These are phyloP conservation scores for Protaetia brevitarsis DNA, from an alignment of 1,140 invertebrate genomes.

Conservation along the genomic window DNA sequence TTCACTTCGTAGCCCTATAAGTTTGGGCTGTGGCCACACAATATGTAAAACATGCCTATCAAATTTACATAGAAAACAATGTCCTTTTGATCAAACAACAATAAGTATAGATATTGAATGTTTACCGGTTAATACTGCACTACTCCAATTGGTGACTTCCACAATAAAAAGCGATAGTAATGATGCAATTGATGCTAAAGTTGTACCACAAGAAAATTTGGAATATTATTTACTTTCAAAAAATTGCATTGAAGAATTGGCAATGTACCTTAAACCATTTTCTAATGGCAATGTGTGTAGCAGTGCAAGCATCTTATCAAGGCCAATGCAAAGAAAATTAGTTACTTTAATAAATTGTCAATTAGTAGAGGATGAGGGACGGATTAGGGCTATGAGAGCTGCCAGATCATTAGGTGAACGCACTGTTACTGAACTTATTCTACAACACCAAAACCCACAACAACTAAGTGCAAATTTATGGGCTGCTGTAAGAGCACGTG, in stretches of 20 bases:
- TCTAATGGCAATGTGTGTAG: constrained; percentile 42
- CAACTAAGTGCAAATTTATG: constrained; percentile 91
- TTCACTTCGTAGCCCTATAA: constrained; percentile 78
- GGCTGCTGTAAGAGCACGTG: constrained; percentile 93
- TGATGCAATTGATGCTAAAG: constrained; percentile 49
- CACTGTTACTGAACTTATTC: constrained; percentile 90
- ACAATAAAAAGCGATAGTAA: constrained; percentile 39
- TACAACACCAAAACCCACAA: constrained; percentile 92
- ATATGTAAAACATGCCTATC: constrained; percentile 86
- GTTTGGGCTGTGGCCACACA: constrained; percentile 89
- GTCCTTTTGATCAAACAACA: constrained; percentile 85
- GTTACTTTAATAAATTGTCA: constrained; percentile 91
- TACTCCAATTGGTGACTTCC: constrained; percentile 78
- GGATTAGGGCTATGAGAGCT: constrained; percentile 76
- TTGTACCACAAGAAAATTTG: constrained; percentile 65
- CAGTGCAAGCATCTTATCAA: constrained; percentile 40
- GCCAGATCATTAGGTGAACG: constrained; percentile 90
- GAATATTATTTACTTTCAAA: constrained; percentile 74
- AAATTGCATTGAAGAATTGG: constrained; percentile 82
- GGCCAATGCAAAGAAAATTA: constrained; percentile 94
- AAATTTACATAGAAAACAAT: constrained; percentile 85
- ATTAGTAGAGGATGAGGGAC: constrained; percentile 82
- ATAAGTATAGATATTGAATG: constrained; percentile 81
- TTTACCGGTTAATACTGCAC: constrained; percentile 84
- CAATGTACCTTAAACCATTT: constrained; percentile 75